Evolutionary conservation across 2,113 vertebrate genomes (phyloP).

Genomic region (Antigone vipio): DNA sequence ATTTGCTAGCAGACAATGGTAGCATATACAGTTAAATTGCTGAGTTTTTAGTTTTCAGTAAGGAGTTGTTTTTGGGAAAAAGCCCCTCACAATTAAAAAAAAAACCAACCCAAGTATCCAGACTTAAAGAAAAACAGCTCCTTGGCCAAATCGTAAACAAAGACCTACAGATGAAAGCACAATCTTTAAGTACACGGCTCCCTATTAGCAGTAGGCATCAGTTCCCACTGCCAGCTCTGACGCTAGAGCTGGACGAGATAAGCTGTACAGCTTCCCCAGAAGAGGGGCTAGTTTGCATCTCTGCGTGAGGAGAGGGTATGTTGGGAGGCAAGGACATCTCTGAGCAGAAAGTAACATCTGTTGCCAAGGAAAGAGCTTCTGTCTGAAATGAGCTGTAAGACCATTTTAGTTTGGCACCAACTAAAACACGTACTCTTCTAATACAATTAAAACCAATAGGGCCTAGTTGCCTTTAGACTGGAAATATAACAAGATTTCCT

Average conservation of each 20-base stretch:
- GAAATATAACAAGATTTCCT: conserved; percentile 37
- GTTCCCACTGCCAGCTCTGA: not conserved
- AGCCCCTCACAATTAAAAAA: not conserved
- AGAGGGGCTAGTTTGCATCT: not conserved
- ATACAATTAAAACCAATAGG: not conserved
- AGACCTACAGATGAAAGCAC: not conserved
- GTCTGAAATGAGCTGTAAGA: not conserved
- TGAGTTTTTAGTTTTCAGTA: not conserved
- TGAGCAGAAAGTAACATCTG: not conserved
- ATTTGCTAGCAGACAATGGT: not conserved
- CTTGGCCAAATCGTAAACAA: not conserved
- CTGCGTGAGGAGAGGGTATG: not conserved
- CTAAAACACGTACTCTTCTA: not conserved
- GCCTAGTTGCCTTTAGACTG: not conserved
- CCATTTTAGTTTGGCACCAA: not conserved
- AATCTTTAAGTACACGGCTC: not conserved
- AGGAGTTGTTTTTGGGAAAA: not conserved
- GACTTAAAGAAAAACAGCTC: not conserved
- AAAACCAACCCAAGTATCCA: not conserved
- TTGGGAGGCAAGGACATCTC: not conserved
- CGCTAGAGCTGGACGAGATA: fast-evolving
- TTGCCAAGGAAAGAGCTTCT: not conserved
- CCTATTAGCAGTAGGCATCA: not conserved
- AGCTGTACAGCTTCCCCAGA: not conserved
- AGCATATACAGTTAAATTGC: not conserved